Evolutionary conservation across 2,113 vertebrate genomes (phyloP), one percentile per base, ranked within the genome.

Genomic region (Cebus imitator): DNA sequence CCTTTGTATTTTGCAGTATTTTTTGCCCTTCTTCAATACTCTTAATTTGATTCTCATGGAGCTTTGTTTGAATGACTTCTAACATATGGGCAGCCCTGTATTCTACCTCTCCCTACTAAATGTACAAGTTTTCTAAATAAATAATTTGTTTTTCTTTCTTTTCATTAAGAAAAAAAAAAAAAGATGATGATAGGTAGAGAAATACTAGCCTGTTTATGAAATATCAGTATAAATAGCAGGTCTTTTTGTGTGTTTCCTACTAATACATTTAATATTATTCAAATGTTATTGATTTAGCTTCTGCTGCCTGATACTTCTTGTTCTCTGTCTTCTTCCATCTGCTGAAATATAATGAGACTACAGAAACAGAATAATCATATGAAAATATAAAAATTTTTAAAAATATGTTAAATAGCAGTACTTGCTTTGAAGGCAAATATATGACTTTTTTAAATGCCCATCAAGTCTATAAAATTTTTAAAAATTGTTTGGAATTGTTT

Each of bases 31-130:
- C 70, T 50, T 73, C 52, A 12, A 37, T 55, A 12, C 57, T 81
- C 78, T 95, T 94, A 84, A 92, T 96, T 73, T 86, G 87, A 85
- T 86, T 97, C 87, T 96, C 72, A 78, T 79, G 90, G 84, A 91
- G 43, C 91, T 96, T 93, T 94, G 57, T 96, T 90, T 79, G 78
- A 84, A 57, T 79, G 87, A 87, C 89, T 95, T 96, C 91, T 82
- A 95, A 76, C 75, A 92, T 61, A 84, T 55, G 76, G 76, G 50
- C 35, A 61, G 23, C 23, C 16, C 50, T n/a, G 43, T 55, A 23
- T 95, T 76, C 18, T 17, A 2, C 52, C 12, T 70, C 75, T 82
- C 30, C 6, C 37, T 32, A 43, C 35, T 75, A n/a, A 66, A 78
- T 3, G n/a, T 95, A 14, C 14, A 40, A 43, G 30, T 70, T 95